Conservation (phyloP, 2,113 vertebrate genomes). For the Ovis canadensis region DNA sequence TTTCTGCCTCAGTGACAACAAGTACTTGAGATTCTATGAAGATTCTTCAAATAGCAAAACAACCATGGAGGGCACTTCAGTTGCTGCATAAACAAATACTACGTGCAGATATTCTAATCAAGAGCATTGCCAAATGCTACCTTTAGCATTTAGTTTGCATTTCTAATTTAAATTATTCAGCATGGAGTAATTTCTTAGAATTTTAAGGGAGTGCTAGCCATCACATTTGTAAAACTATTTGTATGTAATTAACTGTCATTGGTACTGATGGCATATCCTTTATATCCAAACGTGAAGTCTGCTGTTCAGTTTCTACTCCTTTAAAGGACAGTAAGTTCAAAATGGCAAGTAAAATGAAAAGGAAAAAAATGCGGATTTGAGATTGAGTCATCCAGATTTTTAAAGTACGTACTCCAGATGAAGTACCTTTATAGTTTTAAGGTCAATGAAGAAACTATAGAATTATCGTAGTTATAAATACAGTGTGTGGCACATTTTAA, state of each 20-base stretch:
- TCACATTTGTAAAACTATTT: slow-evolving; percentile 14
- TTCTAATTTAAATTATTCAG: slow-evolving; percentile 44
- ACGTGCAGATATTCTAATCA: slow-evolving; percentile 45
- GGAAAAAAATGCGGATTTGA: background rate
- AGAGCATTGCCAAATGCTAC: slow-evolving; percentile 43
- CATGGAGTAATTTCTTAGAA: slow-evolving; percentile 31
- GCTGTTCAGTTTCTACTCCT: background rate
- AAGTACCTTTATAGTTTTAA: slow-evolving; percentile 16
- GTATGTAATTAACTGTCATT: slow-evolving; percentile 22
- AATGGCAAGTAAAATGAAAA: background rate
- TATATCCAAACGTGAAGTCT: background rate
- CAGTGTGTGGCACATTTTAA: background rate
- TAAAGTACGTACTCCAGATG: background rate
- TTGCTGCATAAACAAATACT: slow-evolving; percentile 53
- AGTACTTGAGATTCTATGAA: slow-evolving; percentile 70
- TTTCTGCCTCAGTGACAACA: slow-evolving; percentile 69
- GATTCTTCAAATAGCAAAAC: slow-evolving; percentile 69
- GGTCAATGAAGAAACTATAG: background rate
- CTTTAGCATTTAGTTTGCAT: slow-evolving; percentile 47
- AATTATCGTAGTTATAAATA: background rate
- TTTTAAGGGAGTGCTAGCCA: slow-evolving; percentile 5
- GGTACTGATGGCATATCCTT: background rate
- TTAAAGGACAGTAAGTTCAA: background rate
- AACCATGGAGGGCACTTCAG: slow-evolving; percentile 50
- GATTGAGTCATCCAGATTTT: background rate